Conservation (phyloP, 2,888 invertebrate species). For the Caenorhabditis parvicauda region DNA sequence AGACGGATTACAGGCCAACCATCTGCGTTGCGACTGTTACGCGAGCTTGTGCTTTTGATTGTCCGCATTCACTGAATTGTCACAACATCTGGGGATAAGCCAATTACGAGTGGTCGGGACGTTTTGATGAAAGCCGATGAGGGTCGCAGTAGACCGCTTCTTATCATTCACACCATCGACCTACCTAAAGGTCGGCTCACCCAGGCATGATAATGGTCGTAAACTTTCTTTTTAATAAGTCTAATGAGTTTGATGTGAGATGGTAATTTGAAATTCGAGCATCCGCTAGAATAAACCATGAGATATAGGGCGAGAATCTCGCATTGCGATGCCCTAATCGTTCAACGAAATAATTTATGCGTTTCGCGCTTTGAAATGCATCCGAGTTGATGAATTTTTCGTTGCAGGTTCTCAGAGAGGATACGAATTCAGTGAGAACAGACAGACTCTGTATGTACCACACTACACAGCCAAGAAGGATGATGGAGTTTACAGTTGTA, state of each 20-base stretch:
- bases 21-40: not conserved
- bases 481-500: slow-evolving; percentile 50
- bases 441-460: slow-evolving; percentile 44
- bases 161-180: too few relatives aligned
- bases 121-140: too few relatives aligned
- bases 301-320: not conserved
- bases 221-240: too few relatives aligned
- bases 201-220: too few relatives aligned
- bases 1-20: too few relatives aligned
- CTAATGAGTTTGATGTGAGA: too few relatives aligned
- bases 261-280: not conserved
- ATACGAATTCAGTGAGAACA: slow-evolving; percentile 48
- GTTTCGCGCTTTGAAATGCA: not conserved
- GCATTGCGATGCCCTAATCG: not conserved
- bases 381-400: not conserved
- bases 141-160: too few relatives aligned
- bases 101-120: not conserved
- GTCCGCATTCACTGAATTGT: not conserved
- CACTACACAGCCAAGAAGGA: slow-evolving; percentile 42
- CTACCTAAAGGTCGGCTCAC: too few relatives aligned
- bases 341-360: not conserved
- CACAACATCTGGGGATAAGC: not conserved
- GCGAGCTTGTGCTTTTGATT: not conserved
- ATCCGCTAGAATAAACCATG: not conserved
- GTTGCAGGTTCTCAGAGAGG: slow-evolving; percentile 41